These are phyloP conservation scores for Lobophora halterata DNA, from an alignment of 2,888 invertebrate species.

Conservation along the genomic window DNA sequence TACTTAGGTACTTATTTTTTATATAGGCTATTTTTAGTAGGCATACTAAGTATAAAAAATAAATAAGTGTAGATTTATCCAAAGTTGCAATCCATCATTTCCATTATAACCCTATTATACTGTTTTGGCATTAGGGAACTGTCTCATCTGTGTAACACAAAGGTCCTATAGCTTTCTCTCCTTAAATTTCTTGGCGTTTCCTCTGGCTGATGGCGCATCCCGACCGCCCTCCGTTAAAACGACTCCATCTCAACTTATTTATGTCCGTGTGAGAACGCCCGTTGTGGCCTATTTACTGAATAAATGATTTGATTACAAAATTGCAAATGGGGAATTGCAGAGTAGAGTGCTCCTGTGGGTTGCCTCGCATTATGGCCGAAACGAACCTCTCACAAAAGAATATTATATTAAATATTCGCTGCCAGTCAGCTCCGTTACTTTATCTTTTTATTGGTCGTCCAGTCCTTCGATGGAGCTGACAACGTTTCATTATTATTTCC, in stretches of 20 bases:
- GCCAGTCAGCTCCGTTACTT: slow-evolving; percentile 34
- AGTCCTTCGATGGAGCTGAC: slow-evolving; percentile 36
- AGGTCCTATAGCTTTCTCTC: slow-evolving; percentile 5
- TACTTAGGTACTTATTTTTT: no score
- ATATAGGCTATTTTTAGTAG: no score
- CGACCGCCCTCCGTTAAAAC: slow-evolving; percentile 27
- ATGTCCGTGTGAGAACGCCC: slow-evolving; percentile 33
- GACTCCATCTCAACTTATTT: slow-evolving; percentile 33
- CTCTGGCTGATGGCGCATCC: slow-evolving; percentile 24
- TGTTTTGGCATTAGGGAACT: no score
- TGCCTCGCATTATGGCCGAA: slow-evolving; percentile 22
- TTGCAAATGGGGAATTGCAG: slow-evolving; percentile 33
- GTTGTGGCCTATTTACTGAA: slow-evolving; percentile 35
- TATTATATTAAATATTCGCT: slow-evolving; percentile 30
- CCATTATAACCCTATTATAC: no score
- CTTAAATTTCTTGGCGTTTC: slow-evolving; percentile 27
- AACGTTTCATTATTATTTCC: slow-evolving; percentile 53
- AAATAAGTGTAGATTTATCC: no score
- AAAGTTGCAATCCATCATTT: no score
- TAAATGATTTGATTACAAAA: slow-evolving; percentile 37
- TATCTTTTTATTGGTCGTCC: slow-evolving; percentile 40
- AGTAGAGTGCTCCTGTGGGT: slow-evolving; percentile 26
- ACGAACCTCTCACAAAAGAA: slow-evolving; percentile 28
- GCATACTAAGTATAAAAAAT: no score
- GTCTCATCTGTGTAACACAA: no score